phyloP scores from a whole-genome alignment of 2,113 vertebrate species.

The Megaceryle torquata region DNA sequence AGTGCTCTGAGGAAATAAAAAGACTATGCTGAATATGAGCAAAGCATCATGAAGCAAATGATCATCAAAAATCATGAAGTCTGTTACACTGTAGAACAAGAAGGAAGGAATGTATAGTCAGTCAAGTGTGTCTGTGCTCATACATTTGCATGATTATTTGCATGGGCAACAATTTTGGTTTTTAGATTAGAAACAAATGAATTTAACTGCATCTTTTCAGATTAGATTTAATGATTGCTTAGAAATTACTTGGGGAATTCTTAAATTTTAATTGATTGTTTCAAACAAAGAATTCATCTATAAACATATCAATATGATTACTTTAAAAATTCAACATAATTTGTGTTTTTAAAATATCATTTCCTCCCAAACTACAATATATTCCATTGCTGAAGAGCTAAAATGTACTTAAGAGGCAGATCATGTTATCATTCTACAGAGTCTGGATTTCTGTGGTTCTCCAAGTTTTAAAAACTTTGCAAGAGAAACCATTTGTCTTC shows the following conservation, averaged over 20 bases:
- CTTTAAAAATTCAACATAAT: not conserved
- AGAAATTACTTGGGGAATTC: not conserved
- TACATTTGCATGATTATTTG: not conserved
- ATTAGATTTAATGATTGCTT: not conserved
- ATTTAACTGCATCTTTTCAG: not conserved
- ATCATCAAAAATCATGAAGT: not conserved
- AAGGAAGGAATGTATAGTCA: not conserved
- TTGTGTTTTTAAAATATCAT: not conserved
- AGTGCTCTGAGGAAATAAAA: not conserved
- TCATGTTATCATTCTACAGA: not conserved
- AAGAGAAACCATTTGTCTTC: not conserved
- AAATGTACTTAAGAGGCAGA: not conserved
- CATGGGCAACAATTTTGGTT: not conserved
- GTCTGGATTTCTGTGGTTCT: not conserved
- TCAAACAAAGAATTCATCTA: not conserved
- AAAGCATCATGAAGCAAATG: not conserved
- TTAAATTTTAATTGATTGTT: not conserved
- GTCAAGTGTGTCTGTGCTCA: not conserved
- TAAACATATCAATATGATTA: not conserved
- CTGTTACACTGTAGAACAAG: not conserved
- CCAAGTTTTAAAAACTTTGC: not conserved
- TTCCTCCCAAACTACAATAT: not conserved
- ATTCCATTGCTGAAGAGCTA: not conserved
- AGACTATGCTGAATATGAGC: not conserved
- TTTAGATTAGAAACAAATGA: not conserved